Evolutionary conservation across 2,888 invertebrate genomes (phyloP).

Genomic region (Digitonthophagus gazella): DNA sequence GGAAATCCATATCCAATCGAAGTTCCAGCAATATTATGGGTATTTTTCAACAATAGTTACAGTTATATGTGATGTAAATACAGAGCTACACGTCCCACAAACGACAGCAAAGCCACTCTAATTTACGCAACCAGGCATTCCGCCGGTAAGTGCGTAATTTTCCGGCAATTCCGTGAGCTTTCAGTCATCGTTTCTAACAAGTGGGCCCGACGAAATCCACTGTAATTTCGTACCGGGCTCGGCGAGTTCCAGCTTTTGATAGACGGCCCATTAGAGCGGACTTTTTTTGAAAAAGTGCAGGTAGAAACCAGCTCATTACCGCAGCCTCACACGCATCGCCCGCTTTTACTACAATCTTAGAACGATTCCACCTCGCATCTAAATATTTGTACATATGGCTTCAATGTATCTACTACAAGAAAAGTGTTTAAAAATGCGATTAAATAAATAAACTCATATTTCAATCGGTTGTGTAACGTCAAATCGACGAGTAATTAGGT

Average conservation of each 20-base stretch:
- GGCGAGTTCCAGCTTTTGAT: conserved; percentile 15
- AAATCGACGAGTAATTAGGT: background rate
- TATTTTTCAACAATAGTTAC: background rate
- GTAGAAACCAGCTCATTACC: conserved; percentile 15
- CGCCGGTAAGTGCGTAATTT: conserved; percentile 18
- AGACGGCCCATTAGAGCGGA: conserved; percentile 17
- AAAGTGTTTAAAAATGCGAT: no score
- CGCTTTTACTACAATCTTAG: background rate
- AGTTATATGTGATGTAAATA: background rate
- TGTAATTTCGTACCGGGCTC: conserved; percentile 21
- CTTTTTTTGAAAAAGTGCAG: conserved; percentile 15
- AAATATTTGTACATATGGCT: no score
- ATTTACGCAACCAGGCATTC: background rate
- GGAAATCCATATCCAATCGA: no score
- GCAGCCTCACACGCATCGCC: background rate
- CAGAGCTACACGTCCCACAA: background rate
- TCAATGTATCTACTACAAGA: no score
- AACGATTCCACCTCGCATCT: no score
- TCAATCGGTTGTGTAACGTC: background rate
- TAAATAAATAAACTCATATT: background rate
- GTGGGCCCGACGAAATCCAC: conserved; percentile 16
- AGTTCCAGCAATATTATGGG: no score
- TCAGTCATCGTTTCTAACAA: conserved; percentile 23
- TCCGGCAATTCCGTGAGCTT: conserved; percentile 20
- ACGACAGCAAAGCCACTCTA: background rate